A percentile compares a stretch with the other conserved stretches of the same genome.
Conservation (phyloP, 2,888 invertebrate genomes). For the Ligdia adustata region DNA sequence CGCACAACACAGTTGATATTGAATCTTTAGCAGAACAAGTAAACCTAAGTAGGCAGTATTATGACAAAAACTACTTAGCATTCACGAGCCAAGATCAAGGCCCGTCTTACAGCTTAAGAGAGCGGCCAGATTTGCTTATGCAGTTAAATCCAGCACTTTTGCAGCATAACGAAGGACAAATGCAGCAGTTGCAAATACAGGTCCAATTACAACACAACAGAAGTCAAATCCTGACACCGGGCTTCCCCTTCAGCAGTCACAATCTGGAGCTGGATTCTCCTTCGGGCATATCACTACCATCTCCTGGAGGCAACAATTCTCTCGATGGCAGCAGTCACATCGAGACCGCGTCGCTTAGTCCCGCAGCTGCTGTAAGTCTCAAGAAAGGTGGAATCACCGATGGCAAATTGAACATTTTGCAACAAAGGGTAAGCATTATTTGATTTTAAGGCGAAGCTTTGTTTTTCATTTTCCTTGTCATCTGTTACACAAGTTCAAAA, state of each 20-base stretch:
- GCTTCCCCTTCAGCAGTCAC: conserved; percentile 86
- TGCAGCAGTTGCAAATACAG: conserved; percentile 88
- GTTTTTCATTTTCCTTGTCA: conserved; percentile 66
- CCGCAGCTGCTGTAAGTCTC: conserved; percentile 88
- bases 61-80: conserved; percentile 75
- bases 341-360: conserved; percentile 84
- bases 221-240: conserved; percentile 84
- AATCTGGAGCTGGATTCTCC: conserved; percentile 90
- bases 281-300: conserved; percentile 90
- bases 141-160: conserved; percentile 83
- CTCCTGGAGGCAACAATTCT: conserved; percentile 90
- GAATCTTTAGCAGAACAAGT: conserved; percentile 91
- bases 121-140: conserved; percentile 84
- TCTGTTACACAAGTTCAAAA: conserved; percentile 32
- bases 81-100: conserved; percentile 78
- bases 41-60: conserved; percentile 84
- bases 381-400: conserved; percentile 85
- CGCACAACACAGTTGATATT: conserved; percentile 87
- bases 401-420: conserved; percentile 87
- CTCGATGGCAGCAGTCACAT: conserved; percentile 86
- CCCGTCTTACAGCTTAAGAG: conserved; percentile 85
- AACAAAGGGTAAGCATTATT: conserved; percentile 93
- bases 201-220: conserved; percentile 86
- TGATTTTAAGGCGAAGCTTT: conserved; percentile 84
- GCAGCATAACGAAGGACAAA: conserved; percentile 83